Conservation (phyloP, 2,888 invertebrate genomes). For the Chaetogeoica ovagalla region DNA sequence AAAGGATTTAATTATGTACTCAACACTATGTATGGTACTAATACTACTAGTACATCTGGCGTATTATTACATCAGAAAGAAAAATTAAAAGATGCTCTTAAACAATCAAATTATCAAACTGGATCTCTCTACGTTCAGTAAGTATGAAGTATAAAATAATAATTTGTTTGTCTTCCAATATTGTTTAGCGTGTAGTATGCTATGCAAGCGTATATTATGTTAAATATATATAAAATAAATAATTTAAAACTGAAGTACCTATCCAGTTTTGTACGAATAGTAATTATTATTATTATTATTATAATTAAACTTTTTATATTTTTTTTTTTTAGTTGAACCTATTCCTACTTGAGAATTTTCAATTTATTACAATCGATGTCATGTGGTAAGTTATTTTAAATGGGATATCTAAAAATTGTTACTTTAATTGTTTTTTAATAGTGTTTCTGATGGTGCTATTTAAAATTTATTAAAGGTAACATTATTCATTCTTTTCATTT, state of each 20-base stretch:
- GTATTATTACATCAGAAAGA: conserved; percentile 46
- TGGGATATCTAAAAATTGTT: not conserved
- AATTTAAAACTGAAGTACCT: not conserved
- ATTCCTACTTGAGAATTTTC: conserved; percentile 20
- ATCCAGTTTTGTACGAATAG: not conserved
- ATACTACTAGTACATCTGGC: conserved; percentile 20
- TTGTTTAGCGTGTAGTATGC: not conserved
- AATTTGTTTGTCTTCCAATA: not conserved
- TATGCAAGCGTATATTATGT: too few relatives aligned
- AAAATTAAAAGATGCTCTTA: conserved; percentile 48
- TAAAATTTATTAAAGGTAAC: not conserved
- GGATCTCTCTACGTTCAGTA: conserved; percentile 38
- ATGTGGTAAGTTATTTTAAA: conserved; percentile 27
- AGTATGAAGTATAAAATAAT: not conserved
- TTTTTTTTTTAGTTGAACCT: conserved; percentile 14
- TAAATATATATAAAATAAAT: too few relatives aligned
- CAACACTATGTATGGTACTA: conserved; percentile 69
- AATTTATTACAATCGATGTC: conserved; percentile 1
- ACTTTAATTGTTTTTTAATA: not conserved
- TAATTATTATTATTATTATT: conserved; percentile 1
- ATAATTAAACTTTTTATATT: conserved; percentile 3
- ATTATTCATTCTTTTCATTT: conserved; percentile 17
- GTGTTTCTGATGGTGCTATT: not conserved
- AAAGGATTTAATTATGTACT: conserved; percentile 84
- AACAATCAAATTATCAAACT: conserved; percentile 46